phyloP scores from a whole-genome alignment of 2,888 invertebrate genomes.

The Eupithecia dodoneata region DNA sequence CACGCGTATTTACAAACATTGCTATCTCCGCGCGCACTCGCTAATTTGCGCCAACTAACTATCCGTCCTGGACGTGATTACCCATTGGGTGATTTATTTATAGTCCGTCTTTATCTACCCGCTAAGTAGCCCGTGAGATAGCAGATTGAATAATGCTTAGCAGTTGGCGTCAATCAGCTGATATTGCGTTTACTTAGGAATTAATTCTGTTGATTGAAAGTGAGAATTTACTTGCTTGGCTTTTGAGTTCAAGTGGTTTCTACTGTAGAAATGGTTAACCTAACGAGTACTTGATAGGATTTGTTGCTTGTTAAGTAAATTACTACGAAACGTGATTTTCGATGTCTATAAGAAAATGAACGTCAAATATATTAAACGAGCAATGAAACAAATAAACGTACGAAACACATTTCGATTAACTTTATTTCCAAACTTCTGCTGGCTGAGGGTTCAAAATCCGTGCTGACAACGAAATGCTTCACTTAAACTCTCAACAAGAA shows the following conservation, averaged over 20 bases:
- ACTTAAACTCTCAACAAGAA: constrained; percentile 18
- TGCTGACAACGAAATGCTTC: constrained; percentile 10
- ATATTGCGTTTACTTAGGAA: constrained; percentile 26
- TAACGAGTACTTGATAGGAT: background rate
- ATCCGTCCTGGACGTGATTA: constrained; percentile 73
- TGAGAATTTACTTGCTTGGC: constrained; percentile 8
- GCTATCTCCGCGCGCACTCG: constrained; percentile 78
- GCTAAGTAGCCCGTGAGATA: constrained; percentile 42
- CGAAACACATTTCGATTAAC: background rate
- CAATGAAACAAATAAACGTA: background rate
- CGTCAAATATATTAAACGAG: background rate
- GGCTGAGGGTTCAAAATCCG: background rate
- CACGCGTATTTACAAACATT: constrained; percentile 67
- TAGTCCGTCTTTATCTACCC: constrained; percentile 50
- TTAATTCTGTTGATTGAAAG: constrained; percentile 22
- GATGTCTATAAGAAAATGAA: background rate
- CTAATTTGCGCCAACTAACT: constrained; percentile 78
- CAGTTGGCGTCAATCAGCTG: constrained; percentile 39
- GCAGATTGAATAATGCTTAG: constrained; percentile 37
- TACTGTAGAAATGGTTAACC: background rate
- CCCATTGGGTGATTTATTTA: constrained; percentile 73
- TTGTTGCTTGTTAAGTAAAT: background rate
- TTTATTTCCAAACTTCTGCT: background rate
- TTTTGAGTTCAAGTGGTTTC: background rate
- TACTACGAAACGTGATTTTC: background rate